Evolutionary conservation across 2,797 vertebrate genomes (phyloP).

Genomic region (Botia kubotai): DNA sequence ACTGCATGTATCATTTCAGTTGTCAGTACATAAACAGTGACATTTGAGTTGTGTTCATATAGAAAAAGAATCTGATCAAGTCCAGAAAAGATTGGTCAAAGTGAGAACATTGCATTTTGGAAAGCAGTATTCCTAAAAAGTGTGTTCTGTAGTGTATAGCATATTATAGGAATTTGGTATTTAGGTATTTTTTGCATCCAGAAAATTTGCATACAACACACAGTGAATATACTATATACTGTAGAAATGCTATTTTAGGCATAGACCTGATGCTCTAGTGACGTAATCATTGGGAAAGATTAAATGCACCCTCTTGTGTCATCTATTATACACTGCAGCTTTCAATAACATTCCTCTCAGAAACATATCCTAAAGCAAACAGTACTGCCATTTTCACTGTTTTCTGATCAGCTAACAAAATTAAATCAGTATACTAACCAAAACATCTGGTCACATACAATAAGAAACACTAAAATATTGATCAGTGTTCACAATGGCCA

Average conservation of each 20-base stretch:
- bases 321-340: background rate
- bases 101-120: no score
- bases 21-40: no score
- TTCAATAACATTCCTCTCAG: background rate
- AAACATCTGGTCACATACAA: background rate
- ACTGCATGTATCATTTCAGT: no score
- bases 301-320: slow-evolving; percentile 33
- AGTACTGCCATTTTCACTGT: background rate
- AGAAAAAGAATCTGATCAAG: no score
- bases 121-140: no score
- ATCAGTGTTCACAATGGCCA: background rate
- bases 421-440: background rate
- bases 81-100: no score
- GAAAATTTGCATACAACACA: background rate
- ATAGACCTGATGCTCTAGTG: background rate
- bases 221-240: background rate
- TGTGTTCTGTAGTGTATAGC: no score
- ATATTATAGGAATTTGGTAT: background rate
- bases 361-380: background rate
- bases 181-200: background rate
- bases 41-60: no score
- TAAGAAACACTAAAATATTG: background rate
- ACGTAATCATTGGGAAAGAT: background rate
- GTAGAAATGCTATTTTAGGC: background rate
- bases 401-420: background rate